Evolutionary conservation across 1,140 invertebrate species (phyloP), one percentile per base, ranked within the genome.

Genomic region (Drosophila serrata): DNA sequence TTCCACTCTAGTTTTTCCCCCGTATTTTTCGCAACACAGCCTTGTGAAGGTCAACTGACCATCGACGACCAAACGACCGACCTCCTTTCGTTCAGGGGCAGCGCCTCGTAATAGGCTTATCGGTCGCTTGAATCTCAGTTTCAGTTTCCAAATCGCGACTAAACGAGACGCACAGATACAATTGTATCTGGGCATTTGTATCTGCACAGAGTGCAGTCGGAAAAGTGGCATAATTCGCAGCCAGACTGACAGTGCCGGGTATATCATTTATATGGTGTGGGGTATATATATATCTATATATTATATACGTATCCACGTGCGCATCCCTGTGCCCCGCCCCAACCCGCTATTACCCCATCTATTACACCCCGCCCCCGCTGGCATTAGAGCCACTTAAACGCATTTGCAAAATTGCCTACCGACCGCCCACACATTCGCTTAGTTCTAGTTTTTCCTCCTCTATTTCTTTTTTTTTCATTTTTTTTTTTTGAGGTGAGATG

Each of bases 311-410:
- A 88, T 84, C 85, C 84, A 87, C 84, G 84, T 87, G 84, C 84
- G 61, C 61, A 59, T 62, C 35, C 70, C 51, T 60, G 42, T 27
- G 45, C 48, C 58, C 64, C 40, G 53, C 43, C 72, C 58, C 35
- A 12, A 12, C 45, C 55, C 6, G 17, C 35, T 39, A 35, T n/a
- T 27, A 27, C 29, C 29, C 43, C 42, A 33, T 22, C 69, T 35
- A 27, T 27, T 48, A 37, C 80, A 37, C 80, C 85, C 58, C 84
- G 76, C 64, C 84, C 85, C 85, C 84, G 84, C 84, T 76, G 65
- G 85, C 84, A 90, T 88, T 88, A 88, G 85, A 70, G 68, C 67
- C 84, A 88, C 84, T 88, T 88, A 88, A 88, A 90, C 77, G 85
- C 84, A 90, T 88, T 88, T 88, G 80, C 80, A 43, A 88, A 88